Conservation (phyloP, 2,113 vertebrate genomes). For the Dasyurus viverrinus region DNA sequence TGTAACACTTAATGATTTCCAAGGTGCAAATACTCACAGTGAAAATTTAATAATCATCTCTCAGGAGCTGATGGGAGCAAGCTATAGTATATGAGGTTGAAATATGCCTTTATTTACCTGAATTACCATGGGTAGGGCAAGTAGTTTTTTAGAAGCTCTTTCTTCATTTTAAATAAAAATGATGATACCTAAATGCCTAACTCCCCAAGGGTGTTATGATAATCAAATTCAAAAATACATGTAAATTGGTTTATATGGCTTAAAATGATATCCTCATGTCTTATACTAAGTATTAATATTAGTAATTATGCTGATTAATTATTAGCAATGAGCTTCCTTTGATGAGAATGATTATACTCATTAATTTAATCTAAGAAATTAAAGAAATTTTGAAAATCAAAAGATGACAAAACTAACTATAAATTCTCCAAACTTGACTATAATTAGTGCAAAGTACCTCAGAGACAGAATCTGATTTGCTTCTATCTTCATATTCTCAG, state of each 20-base stretch:
- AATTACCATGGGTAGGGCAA: neutral
- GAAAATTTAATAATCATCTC: neutral
- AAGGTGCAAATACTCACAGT: neutral
- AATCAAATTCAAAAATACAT: neutral
- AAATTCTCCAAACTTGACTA: neutral
- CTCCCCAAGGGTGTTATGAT: neutral
- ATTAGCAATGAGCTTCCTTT: neutral
- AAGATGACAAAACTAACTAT: neutral
- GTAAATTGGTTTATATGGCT: neutral
- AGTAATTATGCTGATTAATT: neutral
- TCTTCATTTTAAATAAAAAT: neutral
- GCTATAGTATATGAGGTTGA: neutral
- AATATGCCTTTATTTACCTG: neutral
- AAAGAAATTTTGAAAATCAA: neutral
- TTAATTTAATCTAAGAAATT: neutral
- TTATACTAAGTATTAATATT: neutral
- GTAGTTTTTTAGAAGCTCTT: neutral
- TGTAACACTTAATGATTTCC: neutral
- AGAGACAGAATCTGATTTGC: neutral
- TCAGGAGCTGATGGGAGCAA: neutral
- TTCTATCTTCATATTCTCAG: neutral
- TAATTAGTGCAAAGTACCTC: neutral
- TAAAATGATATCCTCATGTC: neutral
- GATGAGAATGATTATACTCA: neutral
- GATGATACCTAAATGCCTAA: neutral